Base-by-base conservation (phyloP, 1,140 invertebrate genomes). In the Aricia agestis region DNA sequence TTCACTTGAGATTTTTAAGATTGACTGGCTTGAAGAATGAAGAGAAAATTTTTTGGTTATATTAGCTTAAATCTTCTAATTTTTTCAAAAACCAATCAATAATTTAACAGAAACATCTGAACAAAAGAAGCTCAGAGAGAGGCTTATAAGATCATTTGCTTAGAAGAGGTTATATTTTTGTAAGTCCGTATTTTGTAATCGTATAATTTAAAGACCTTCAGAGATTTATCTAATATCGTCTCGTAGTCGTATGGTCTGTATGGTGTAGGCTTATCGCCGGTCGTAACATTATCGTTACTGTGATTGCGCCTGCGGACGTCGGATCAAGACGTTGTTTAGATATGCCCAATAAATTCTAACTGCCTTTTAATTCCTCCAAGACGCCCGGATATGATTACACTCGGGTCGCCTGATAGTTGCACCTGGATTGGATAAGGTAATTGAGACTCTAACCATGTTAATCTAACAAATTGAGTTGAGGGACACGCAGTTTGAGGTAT, bases 331-430 rank as follows among this genome's bases (percentile, higher is more conserved):
- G 59, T 63, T 25, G 58, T 19, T 59, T 19, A 19, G 59, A 63
- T 63, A 63, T 63, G 59, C 59, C 17, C 18, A 63, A 63, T 63
- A 63, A 63, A 63, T 63, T 63, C 19, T 63, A 63, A 63, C 18
- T 63, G 18, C 59, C 59, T 63, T 63, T 63, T 63, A 63, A 63
- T 63, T 63, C 59, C 59, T 25, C 10, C 59, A 63, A 63, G 59
- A 63, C 19, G 58, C 58, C 36, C 36, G 45, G 45, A 52, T 52
- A 52, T 52, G 9, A 52, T 15, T 52, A 52, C 36, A 36, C 13
- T 52, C 11, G 41, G 41, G 7, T 52, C 45, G 7, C 45, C 3
- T 52, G 45, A 52, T 52, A 52, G 45, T 36, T 36, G 36, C 10
- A 13, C 45, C 45, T 13, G 45, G 45, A 52, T 52, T 52, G 45